Conservation (phyloP, 2,888 invertebrate species). For the Empis stercorea region DNA sequence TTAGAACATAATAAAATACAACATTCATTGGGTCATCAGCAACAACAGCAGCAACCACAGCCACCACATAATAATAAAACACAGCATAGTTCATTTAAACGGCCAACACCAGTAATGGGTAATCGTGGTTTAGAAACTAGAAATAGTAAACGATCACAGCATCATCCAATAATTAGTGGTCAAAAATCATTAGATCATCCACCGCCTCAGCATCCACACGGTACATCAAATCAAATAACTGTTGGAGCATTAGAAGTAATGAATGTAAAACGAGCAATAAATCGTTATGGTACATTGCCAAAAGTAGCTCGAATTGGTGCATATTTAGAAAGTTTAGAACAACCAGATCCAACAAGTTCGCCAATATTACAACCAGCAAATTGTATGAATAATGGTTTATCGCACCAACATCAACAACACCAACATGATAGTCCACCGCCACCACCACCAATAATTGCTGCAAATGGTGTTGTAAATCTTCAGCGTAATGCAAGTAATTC, state of each 20-base stretch:
- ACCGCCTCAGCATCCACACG: slow-evolving; percentile 12
- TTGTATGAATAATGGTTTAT: neutral
- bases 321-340: slow-evolving; percentile 83
- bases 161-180: slow-evolving; percentile 20
- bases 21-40: slow-evolving; percentile 37
- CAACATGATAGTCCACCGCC: slow-evolving; percentile 16
- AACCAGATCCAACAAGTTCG: slow-evolving; percentile 44
- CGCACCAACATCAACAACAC: slow-evolving; percentile 27
- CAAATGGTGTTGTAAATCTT: neutral
- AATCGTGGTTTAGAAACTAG: slow-evolving; percentile 46
- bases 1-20: slow-evolving; percentile 37
- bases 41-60: slow-evolving; percentile 21
- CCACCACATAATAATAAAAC: slow-evolving; percentile 33
- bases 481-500: slow-evolving; percentile 15
- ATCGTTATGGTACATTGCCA: slow-evolving; percentile 91
- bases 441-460: slow-evolving; percentile 10
- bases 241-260: slow-evolving; percentile 90
- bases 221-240: slow-evolving; percentile 44
- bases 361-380: neutral
- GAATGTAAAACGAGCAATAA: slow-evolving; percentile 88
- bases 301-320: slow-evolving; percentile 95
- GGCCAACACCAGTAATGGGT: slow-evolving; percentile 45
- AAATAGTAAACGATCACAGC: slow-evolving; percentile 44
- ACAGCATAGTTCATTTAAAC: slow-evolving; percentile 42
- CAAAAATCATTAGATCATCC: slow-evolving; percentile 8